Percentiles rank a stretch among this genome's conserved stretches.
Conservation (phyloP, 30 jellyfish, hydroid and myxozoan species). For the Aurelia sp. region DNA sequence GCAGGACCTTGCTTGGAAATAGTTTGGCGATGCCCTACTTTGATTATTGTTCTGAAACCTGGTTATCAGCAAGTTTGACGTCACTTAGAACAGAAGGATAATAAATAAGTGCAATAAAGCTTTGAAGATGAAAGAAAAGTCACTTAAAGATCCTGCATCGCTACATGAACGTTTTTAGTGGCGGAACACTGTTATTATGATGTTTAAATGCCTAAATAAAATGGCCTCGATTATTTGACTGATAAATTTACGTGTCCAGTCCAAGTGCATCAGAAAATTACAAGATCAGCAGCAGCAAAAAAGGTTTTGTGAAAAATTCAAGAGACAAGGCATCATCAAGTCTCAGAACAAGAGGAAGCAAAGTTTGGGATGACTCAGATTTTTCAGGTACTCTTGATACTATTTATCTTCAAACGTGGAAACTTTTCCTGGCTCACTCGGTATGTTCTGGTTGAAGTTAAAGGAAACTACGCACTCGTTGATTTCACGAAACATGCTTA, state of each 20-base stretch:
- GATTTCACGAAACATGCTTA: too few species aligned
- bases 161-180: constrained; percentile 7
- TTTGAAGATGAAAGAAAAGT: constrained; percentile 1
- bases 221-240: constrained; percentile 26
- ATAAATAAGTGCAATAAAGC: too few species aligned
- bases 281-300: constrained; percentile 46
- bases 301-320: constrained; percentile 25
- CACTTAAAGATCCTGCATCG: constrained; percentile 25
- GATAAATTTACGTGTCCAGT: constrained; percentile 19
- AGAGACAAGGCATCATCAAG: constrained; percentile 47
- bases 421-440: not conserved
- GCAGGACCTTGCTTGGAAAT: constrained; percentile 25
- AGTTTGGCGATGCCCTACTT: not conserved
- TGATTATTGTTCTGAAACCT: not conserved
- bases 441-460: too few species aligned
- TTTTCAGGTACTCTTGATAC: too few species aligned
- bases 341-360: constrained; percentile 9
- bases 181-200: constrained; percentile 25
- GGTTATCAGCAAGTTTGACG: too few species aligned
- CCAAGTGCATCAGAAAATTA: constrained; percentile 16
- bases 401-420: too few species aligned
- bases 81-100: too few species aligned
- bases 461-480: too few species aligned
- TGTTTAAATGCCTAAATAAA: constrained; percentile 2
- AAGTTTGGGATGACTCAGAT: too few species aligned